Percentiles rank a stretch among this genome's conserved stretches.
Evolutionary conservation across 2,888 invertebrate genomes (phyloP).

Genomic region (Cheilosia variabilis): DNA sequence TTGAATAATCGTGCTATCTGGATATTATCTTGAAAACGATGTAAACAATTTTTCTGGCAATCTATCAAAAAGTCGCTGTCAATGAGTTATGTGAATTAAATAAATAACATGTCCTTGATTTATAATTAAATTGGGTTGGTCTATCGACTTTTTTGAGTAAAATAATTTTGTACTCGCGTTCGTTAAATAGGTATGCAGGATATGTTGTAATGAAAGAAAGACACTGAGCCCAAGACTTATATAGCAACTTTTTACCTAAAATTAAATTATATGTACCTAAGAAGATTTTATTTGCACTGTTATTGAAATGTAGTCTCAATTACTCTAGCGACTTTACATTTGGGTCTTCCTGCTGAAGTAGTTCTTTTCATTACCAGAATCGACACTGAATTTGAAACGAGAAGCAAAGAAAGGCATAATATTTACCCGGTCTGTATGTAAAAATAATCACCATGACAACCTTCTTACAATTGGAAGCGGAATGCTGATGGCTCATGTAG

Average conservation of each 20-base stretch:
- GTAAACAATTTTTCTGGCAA: slow-evolving; percentile 32
- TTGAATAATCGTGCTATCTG: slow-evolving; percentile 22
- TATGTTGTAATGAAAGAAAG: not conserved
- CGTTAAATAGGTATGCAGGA: not conserved
- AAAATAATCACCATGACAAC: too few relatives aligned
- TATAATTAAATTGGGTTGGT: slow-evolving; percentile 46
- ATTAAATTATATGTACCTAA: not conserved
- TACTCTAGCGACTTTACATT: not conserved
- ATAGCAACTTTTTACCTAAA: not conserved
- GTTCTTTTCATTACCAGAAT: too few relatives aligned
- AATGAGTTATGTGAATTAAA: slow-evolving; percentile 22
- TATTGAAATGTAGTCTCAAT: not conserved
- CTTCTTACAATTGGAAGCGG: too few relatives aligned
- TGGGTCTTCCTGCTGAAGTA: not conserved
- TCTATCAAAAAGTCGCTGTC: slow-evolving; percentile 28
- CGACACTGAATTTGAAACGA: too few relatives aligned
- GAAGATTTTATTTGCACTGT: not conserved
- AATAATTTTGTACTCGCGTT: slow-evolving; percentile 10
- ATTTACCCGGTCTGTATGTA: too few relatives aligned
- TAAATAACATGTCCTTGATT: slow-evolving; percentile 59
- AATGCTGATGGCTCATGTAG: too few relatives aligned
- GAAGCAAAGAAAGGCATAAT: too few relatives aligned
- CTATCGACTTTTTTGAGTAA: slow-evolving; percentile 46
- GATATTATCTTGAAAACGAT: slow-evolving; percentile 22
- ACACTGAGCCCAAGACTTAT: not conserved